phyloP scores from a whole-genome alignment of 2,113 vertebrate species.

The Halcyon malimbica region DNA sequence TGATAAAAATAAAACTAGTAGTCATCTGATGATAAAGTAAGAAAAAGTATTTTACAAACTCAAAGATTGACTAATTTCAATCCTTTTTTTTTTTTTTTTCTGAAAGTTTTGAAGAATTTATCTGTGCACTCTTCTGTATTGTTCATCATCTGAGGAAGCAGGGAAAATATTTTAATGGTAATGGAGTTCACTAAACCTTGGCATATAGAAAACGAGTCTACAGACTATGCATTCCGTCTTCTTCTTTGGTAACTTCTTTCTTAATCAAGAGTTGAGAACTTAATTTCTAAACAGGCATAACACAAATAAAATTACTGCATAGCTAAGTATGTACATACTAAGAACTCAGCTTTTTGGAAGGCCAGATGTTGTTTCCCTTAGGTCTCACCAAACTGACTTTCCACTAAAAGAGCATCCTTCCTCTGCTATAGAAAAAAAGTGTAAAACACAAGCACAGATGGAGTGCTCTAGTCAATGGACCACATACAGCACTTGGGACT shows the following conservation, averaged over 20 bases:
- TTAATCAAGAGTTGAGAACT: not conserved
- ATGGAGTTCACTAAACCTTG: not conserved
- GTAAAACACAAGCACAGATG: not conserved
- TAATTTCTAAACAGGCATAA: not conserved
- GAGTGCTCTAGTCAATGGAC: not conserved
- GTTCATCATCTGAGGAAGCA: not conserved
- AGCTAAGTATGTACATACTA: not conserved
- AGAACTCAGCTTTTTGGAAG: not conserved
- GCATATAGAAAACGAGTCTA: not conserved
- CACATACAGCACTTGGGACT: not conserved
- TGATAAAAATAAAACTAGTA: not conserved
- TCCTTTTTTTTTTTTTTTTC: no score
- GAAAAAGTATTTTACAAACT: not conserved
- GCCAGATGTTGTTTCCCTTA: not conserved
- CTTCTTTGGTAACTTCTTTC: not conserved
- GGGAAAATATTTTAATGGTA: not conserved
- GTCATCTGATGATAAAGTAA: not conserved
- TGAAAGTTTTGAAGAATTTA: not conserved
- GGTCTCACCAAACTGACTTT: not conserved
- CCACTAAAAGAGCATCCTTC: not conserved
- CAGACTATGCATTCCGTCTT: not conserved
- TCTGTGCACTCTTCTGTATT: not conserved
- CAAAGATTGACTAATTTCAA: not conserved
- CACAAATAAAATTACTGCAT: not conserved
- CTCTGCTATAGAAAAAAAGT: not conserved